Evolutionary conservation across 2,113 vertebrate species (phyloP), one percentile per base, ranked within the genome.

Genomic region (Stercorarius parasiticus): DNA sequence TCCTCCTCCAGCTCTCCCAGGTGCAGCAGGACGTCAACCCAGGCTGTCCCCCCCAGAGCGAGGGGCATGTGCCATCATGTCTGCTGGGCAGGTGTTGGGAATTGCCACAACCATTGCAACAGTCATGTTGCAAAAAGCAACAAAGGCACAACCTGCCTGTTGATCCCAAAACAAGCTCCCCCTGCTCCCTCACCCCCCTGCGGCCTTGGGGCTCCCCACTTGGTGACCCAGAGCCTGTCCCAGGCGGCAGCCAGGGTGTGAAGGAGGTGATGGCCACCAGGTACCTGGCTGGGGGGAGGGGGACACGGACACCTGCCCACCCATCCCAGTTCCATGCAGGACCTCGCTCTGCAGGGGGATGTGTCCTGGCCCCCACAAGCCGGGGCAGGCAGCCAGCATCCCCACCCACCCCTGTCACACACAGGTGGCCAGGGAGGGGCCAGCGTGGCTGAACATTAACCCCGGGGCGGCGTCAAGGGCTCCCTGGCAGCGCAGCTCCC

Each of bases 191-290:
- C 9, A 14, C 42, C 42, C 14, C 6, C n/a, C 56, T 10, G 15
- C 1, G 5, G 40, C 38, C 26, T 10, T 2, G 0, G 40, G 45
- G 62, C 7, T 47, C 38, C 30, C 40, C 0, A 1, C 59, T 15
- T 2, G 61, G 25, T 0, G 3, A 38, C 11, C 32, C 40, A 8
- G 40, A 10, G 10, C 32, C 36, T 11, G 27, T 38, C 9, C 32
- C 30, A 12, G 11, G 26, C 3, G 0, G 50, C 8, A 5, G 47
- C 17, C 0, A 0, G 27, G 38, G 4, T 5, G 13, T 3, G 0
- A 11, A 14, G 43, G 82, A 42, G 53, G 53, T 3, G 49, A 21
- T 47, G 2, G 32, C 4, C 38, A 17, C 50, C 19, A 1, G 6
- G 74, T 3, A 0, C 34, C 13, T 8, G 56, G 26, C 56, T 30